phyloP scores from a whole-genome alignment of 2,888 invertebrate genomes.

The Noctua comes region DNA sequence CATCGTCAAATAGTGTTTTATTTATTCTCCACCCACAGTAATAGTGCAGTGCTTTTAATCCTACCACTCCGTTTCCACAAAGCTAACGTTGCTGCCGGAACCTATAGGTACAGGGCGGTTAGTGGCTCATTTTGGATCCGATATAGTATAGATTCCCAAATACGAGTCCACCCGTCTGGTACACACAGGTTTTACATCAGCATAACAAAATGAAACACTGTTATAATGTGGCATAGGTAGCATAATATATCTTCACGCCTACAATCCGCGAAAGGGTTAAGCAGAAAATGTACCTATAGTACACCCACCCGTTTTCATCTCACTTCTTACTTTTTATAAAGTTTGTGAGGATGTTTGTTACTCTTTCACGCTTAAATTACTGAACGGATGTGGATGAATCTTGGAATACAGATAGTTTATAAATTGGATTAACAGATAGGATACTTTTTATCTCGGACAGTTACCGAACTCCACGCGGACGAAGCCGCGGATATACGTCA shows the following conservation, averaged over 20 bases:
- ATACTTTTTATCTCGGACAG: not conserved
- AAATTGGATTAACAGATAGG: not conserved
- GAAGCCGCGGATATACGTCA: too few species aligned
- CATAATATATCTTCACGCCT: not conserved
- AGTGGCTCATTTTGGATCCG: too few species aligned
- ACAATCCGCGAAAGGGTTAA: not conserved
- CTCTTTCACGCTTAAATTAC: not conserved
- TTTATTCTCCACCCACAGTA: too few species aligned
- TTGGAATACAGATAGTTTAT: not conserved
- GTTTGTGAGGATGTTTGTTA: not conserved
- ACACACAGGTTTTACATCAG: not conserved
- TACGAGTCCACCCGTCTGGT: too few species aligned
- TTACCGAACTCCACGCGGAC: not conserved
- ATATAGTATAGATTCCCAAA: too few species aligned
- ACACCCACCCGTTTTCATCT: not conserved
- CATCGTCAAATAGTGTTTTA: too few species aligned
- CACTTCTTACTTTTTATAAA: not conserved
- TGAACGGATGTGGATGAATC: not conserved
- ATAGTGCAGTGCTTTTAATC: too few species aligned
- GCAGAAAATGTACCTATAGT: not conserved
- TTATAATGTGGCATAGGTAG: not conserved
- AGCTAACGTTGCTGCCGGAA: too few species aligned
- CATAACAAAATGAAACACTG: not conserved
- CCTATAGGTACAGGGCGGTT: too few species aligned
- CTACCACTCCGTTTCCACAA: too few species aligned